These are phyloP conservation scores for Drosophila phalerata DNA, from an alignment of 2,888 invertebrate species.

Conservation along the genomic window DNA sequence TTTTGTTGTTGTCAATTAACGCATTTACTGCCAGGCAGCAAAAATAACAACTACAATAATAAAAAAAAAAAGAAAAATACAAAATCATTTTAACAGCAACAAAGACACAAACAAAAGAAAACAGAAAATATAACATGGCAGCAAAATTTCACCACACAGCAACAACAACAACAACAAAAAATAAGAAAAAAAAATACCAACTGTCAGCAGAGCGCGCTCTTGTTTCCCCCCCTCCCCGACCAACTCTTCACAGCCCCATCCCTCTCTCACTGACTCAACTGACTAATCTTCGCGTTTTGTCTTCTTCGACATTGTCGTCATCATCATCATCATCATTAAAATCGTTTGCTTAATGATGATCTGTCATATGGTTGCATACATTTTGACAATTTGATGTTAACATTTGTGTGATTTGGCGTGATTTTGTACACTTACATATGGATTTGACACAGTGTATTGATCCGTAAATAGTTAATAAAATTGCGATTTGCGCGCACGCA, in stretches of 20 bases:
- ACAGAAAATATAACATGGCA: conserved; percentile 68
- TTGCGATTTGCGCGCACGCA: conserved; percentile 74
- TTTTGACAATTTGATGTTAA: neutral
- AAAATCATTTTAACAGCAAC: conserved; percentile 55
- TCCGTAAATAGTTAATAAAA: conserved; percentile 63
- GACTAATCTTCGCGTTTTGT: conserved; percentile 47
- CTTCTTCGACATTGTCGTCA: conserved; percentile 40
- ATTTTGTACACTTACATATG: conserved; percentile 60
- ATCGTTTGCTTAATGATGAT: conserved; percentile 21
- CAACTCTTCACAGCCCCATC: conserved; percentile 2
- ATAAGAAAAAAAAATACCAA: conserved; percentile 47
- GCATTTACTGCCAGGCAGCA: conserved; percentile 65
- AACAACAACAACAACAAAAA: conserved; percentile 18
- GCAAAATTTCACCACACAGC: conserved; percentile 70
- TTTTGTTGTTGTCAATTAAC: conserved; percentile 75
- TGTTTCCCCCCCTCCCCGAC: no score
- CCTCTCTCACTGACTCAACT: conserved; percentile 9
- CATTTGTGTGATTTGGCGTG: conserved; percentile 28
- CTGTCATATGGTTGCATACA: conserved; percentile 18
- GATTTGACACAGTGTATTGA: conserved; percentile 57
- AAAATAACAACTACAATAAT: conserved; percentile 47
- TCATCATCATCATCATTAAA: conserved; percentile 35
- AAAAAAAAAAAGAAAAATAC: no score
- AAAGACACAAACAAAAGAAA: conserved; percentile 51
- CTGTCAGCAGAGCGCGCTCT: conserved; percentile 50